phyloP scores from a whole-genome alignment of 2,113 vertebrate species.

The Oophaga pumilio region DNA sequence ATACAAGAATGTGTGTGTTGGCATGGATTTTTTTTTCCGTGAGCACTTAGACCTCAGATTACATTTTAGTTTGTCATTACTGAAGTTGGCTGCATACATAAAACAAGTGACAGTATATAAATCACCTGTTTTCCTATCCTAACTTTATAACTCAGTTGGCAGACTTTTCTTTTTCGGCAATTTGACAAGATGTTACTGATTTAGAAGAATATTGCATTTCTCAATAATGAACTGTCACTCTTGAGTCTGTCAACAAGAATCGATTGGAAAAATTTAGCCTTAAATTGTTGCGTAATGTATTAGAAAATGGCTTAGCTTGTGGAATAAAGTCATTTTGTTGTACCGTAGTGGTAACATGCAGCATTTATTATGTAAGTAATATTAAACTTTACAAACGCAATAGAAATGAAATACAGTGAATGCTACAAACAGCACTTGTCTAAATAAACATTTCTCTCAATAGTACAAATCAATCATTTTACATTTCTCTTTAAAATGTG shows the following conservation, averaged over 20 bases:
- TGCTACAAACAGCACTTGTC: no score
- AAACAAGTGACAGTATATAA: constrained; percentile 12
- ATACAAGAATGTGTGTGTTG: background rate
- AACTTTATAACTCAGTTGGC: background rate
- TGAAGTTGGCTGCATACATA: background rate
- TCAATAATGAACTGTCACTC: constrained; percentile 17
- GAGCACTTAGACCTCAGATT: background rate
- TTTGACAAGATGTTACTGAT: constrained; percentile 12
- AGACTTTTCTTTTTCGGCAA: background rate
- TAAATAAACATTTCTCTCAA: no score
- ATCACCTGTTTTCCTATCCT: background rate
- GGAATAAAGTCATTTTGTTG: background rate
- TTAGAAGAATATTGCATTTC: background rate
- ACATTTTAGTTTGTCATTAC: background rate
- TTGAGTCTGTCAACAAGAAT: background rate
- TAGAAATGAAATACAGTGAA: background rate
- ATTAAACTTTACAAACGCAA: background rate
- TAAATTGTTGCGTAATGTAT: background rate
- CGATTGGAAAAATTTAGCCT: background rate
- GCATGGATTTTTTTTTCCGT: background rate
- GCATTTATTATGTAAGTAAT: background rate
- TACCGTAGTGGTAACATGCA: background rate
- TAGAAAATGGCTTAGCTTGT: background rate
- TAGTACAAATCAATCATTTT: no score
- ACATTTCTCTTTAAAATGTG: no score